Evolutionary conservation across 2,797 vertebrate genomes (phyloP), one percentile per base, ranked within the genome.

Genomic region (Crypturellus tataupa): DNA sequence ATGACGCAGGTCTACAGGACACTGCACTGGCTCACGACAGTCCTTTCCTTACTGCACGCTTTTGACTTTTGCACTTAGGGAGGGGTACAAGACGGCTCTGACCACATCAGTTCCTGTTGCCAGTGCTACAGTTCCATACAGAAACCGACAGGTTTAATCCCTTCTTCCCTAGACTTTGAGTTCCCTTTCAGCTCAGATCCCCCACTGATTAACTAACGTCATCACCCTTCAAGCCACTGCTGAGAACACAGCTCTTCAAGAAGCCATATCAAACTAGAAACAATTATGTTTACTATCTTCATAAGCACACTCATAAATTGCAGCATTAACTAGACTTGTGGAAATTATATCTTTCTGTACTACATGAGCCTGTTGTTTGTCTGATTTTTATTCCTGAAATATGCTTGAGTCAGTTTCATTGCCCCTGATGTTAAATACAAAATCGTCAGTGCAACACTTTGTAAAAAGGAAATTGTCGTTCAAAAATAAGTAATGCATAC

Each of bases 181-280:
- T 15, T 87, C 27, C 29, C 2, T 9, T n/a, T n/a, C 31, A 56
- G 12, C 15, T 19, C 31, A 56, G 12, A 29, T 87, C 24, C n/a
- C 2, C 10, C 1, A 1, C 18, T 29, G 10, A 44, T 59, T 24
- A 42, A 68, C 37, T 10, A 59, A 47, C 3, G 27, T 9, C n/a
- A 7, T 24, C 49, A 55, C 24, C n/a, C 46, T 59, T 58, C 73
- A 93, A 39, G 25, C 31, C 14, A 42, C n/a, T 62, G 21, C 2
- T 23, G 5, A 69, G 11, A 86, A 31, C 23, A 68, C 8, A 46
- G 16, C 4, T 73, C n/a, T 40, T 40, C 19, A 62, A 39, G 24
- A 68, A 70, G 7, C n/a, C 24, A 29, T 65, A 6, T 67, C 63
- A 79, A 71, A 85, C 12, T 1, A 3, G 67, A 19, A 71, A 3